phyloP scores from a whole-genome alignment of 2,888 invertebrate species.

The Drepana falcataria region DNA sequence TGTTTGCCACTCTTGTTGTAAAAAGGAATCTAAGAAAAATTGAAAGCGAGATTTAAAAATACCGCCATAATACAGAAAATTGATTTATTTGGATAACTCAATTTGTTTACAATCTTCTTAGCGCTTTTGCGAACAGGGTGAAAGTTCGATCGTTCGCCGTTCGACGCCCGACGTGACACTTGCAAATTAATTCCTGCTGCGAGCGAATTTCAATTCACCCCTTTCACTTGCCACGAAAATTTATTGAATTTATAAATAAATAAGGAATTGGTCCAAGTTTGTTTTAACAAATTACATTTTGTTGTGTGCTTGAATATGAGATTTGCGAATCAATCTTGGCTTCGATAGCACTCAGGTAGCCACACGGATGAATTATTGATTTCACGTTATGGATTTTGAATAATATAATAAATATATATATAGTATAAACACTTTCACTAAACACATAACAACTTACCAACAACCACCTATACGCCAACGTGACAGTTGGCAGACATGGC shows the following conservation, averaged over 20 bases:
- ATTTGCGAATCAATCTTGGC: too few relatives aligned
- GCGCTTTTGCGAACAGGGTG: neutral
- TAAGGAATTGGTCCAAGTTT: neutral
- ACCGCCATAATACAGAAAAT: neutral
- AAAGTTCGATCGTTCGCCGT: slow-evolving; percentile 1
- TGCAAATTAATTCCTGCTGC: slow-evolving; percentile 18
- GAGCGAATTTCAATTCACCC: slow-evolving; percentile 11
- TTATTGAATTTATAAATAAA: neutral
- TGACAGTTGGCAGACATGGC: too few relatives aligned
- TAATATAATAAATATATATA: too few relatives aligned
- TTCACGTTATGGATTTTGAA: too few relatives aligned
- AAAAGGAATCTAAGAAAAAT: too few relatives aligned
- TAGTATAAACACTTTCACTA: too few relatives aligned
- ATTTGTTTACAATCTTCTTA: neutral
- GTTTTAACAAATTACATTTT: neutral
- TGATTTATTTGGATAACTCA: neutral
- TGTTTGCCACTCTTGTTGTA: too few relatives aligned
- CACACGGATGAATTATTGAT: too few relatives aligned
- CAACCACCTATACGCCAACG: too few relatives aligned
- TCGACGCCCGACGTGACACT: slow-evolving; percentile 7
- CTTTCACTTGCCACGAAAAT: neutral
- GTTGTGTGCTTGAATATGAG: neutral
- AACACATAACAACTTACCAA: too few relatives aligned
- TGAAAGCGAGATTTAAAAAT: too few relatives aligned
- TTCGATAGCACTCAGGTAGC: too few relatives aligned